phyloP scores from a whole-genome alignment of 1,140 invertebrate genomes.

The Pogonognathellus flavescens region DNA sequence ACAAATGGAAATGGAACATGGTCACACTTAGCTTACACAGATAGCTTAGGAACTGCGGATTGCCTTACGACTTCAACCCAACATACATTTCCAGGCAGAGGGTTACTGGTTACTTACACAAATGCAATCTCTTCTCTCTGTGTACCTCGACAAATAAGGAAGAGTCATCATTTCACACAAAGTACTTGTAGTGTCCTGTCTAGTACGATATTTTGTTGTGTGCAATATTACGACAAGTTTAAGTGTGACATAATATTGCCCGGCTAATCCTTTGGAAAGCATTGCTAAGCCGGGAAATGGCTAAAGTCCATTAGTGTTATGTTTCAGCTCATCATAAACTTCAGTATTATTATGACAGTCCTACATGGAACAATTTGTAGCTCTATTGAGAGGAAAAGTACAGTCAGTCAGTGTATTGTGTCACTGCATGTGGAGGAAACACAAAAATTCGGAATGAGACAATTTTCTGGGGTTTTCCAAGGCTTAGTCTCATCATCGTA shows the following conservation, averaged over 20 bases:
- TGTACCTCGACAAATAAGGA: too few relatives aligned
- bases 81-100: too few relatives aligned
- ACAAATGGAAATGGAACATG: slow-evolving; percentile 16
- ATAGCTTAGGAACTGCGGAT: neutral
- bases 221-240: neutral
- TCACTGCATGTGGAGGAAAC: neutral
- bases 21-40: neutral
- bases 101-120: too few relatives aligned
- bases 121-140: too few relatives aligned
- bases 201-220: neutral
- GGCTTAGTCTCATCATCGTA: neutral
- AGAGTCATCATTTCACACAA: too few relatives aligned
- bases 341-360: slow-evolving; percentile 34
- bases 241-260: slow-evolving; percentile 18
- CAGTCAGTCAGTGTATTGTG: too few relatives aligned
- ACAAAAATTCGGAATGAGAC: neutral
- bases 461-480: too few relatives aligned
- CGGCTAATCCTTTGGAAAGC: slow-evolving; percentile 37
- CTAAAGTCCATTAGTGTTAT: slow-evolving; percentile 45
- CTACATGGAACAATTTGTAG: neutral
- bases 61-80: neutral
- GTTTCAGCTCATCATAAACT: slow-evolving; percentile 36
- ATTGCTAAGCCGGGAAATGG: slow-evolving; percentile 31
- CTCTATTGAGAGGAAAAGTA: neutral
- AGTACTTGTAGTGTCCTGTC: neutral